A percentile compares a stretch with the other conserved stretches of the same genome.
phyloP scores from a whole-genome alignment of 2,888 invertebrate genomes.

The Amphipyra tragopoginis region DNA sequence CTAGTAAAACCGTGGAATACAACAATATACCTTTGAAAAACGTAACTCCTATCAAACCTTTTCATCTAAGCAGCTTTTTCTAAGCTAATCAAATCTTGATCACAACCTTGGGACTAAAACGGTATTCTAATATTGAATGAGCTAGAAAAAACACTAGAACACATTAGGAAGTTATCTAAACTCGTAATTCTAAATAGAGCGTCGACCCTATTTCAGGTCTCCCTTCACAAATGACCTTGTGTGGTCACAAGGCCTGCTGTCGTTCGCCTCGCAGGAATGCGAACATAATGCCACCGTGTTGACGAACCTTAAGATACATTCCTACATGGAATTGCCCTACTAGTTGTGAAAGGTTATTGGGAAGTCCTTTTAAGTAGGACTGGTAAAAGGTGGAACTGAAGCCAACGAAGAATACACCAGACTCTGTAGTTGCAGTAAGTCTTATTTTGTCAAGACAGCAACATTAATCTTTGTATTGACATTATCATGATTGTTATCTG shows the following conservation, averaged over 20 bases:
- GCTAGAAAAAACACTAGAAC: conserved; percentile 7
- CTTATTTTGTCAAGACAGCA: too few relatives aligned
- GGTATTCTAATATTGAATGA: not conserved
- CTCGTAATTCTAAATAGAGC: conserved; percentile 59
- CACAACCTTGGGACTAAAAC: not conserved
- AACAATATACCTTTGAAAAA: not conserved
- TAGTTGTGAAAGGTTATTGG: conserved; percentile 24
- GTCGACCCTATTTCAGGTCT: conserved; percentile 63
- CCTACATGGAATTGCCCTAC: conserved; percentile 53
- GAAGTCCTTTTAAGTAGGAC: conserved; percentile 2
- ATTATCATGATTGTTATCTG: too few relatives aligned
- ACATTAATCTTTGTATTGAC: too few relatives aligned
- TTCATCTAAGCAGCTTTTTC: not conserved
- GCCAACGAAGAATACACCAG: not conserved
- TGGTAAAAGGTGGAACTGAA: not conserved
- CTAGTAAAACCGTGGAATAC: not conserved
- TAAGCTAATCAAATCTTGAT: not conserved
- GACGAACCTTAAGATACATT: conserved; percentile 71
- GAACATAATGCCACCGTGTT: conserved; percentile 79
- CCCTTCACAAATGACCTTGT: conserved; percentile 88
- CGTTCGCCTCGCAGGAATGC: conserved; percentile 84
- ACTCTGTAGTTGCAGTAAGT: too few relatives aligned
- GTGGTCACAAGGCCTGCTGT: conserved; percentile 78
- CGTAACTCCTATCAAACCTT: not conserved
- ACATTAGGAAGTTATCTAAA: conserved; percentile 33